Percentiles rank a stretch among this genome's conserved stretches.
phyloP scores from a whole-genome alignment of 2,797 vertebrate genomes.

The Ctenosaura bakeri region DNA sequence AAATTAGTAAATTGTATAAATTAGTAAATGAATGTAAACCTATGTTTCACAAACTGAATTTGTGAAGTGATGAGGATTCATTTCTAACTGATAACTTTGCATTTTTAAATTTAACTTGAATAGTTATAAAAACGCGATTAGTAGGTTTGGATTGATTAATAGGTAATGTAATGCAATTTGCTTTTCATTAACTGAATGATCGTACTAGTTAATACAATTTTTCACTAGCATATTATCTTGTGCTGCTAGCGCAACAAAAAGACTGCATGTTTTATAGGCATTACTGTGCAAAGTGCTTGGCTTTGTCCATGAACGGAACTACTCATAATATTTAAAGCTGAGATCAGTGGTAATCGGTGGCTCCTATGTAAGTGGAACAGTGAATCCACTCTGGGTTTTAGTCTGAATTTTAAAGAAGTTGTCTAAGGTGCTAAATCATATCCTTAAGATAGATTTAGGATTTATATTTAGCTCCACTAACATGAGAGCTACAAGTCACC shows the following conservation, averaged over 20 bases:
- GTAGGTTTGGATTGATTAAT: background rate
- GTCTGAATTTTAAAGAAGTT: no score
- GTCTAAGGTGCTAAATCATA: no score
- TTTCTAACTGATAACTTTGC: conserved; percentile 8
- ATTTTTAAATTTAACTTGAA: conserved; percentile 1
- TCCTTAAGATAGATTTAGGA: no score
- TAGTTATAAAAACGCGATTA: background rate
- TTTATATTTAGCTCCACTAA: no score
- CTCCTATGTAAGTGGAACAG: no score
- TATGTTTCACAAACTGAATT: conserved; percentile 11
- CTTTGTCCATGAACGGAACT: background rate
- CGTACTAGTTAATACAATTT: background rate
- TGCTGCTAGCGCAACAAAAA: background rate
- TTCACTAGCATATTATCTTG: background rate
- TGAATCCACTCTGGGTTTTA: no score
- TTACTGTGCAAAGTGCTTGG: background rate
- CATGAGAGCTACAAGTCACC: no score
- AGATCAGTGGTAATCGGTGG: no score
- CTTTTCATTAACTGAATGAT: background rate
- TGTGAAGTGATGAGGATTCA: conserved; percentile 18
- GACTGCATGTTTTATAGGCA: background rate
- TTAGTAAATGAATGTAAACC: conserved; percentile 9
- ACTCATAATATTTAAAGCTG: background rate
- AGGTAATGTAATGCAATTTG: background rate
- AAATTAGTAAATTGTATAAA: background rate